Conservation (phyloP, 2,888 invertebrate genomes). For the Athalia circularis region DNA sequence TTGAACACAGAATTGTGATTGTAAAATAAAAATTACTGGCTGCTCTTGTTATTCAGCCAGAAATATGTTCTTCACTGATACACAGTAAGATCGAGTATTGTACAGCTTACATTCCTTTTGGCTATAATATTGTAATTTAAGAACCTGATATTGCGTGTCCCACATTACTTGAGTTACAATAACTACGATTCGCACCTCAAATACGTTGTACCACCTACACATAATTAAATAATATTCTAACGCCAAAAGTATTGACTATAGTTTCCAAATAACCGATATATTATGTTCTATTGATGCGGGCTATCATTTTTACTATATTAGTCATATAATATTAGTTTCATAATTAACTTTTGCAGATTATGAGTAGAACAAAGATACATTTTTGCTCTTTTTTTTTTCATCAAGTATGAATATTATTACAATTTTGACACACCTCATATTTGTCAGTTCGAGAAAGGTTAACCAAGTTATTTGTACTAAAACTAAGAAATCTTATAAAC, state of each 20-base stretch:
- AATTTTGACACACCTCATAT: constrained; percentile 2
- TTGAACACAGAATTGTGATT: constrained; percentile 27
- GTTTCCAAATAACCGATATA: constrained; percentile 19
- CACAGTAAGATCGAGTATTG: constrained; percentile 72
- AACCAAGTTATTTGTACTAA: neutral
- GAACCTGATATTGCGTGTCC: constrained; percentile 43
- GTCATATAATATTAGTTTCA: neutral
- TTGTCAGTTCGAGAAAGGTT: constrained; percentile 24
- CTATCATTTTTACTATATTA: constrained; percentile 39
- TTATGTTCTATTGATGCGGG: constrained; percentile 11
- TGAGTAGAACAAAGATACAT: constrained; percentile 15
- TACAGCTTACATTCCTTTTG: constrained; percentile 74
- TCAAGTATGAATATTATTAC: constrained; percentile 21
- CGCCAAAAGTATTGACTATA: constrained; percentile 32
- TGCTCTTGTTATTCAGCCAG: constrained; percentile 41
- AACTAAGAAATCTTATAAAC: constrained; percentile 17
- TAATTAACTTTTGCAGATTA: constrained; percentile 1
- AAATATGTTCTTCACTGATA: constrained; percentile 64
- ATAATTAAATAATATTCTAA: constrained; percentile 35
- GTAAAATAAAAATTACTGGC: constrained; percentile 16
- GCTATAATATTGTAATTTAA: constrained; percentile 70
- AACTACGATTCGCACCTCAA: constrained; percentile 12
- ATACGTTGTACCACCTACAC: constrained; percentile 34
- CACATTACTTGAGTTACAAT: constrained; percentile 19
- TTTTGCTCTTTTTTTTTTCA: constrained; percentile 14